A percentile compares a stretch with the other conserved stretches of the same genome.
These are phyloP conservation scores for Danio albolineatus DNA, from an alignment of 2,797 vertebrate species.

Conservation along the genomic window DNA sequence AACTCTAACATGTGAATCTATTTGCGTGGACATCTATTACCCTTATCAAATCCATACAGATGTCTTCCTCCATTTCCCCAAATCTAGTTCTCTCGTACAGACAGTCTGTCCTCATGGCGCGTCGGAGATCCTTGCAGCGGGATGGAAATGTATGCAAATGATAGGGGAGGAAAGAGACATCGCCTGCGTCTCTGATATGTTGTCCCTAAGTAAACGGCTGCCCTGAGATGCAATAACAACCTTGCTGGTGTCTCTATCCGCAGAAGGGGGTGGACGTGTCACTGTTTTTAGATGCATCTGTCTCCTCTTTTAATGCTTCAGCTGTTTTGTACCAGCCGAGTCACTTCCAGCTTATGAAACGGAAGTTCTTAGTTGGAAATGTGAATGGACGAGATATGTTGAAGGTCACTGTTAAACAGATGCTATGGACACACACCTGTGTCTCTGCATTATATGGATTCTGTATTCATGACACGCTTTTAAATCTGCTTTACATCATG, in stretches of 20 bases:
- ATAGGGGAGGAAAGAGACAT: slow-evolving; percentile 37
- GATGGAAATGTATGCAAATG: slow-evolving; percentile 77
- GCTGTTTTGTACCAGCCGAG: background rate
- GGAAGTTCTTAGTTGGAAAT: background rate
- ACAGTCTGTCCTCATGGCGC: slow-evolving; percentile 9
- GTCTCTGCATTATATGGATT: background rate
- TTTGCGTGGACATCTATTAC: slow-evolving; percentile 48
- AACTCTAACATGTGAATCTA: slow-evolving; percentile 45
- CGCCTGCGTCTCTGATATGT: slow-evolving; percentile 24
- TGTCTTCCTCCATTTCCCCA: slow-evolving; percentile 25
- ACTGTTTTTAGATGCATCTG: slow-evolving; percentile 34
- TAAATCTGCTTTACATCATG: no score
- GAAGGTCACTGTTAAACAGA: background rate
- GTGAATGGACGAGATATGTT: background rate
- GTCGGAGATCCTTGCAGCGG: slow-evolving; percentile 53
- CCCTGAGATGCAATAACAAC: slow-evolving; percentile 32
- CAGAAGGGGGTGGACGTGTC: slow-evolving; percentile 16
- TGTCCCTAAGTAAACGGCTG: slow-evolving; percentile 32
- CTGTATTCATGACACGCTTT: background rate
- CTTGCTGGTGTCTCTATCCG: slow-evolving; percentile 13
- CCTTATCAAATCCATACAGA: slow-evolving; percentile 58
- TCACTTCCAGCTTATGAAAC: background rate
- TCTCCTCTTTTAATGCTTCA: slow-evolving; percentile 17
- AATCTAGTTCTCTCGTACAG: background rate
- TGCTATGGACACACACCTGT: background rate